Base-by-base conservation (phyloP, 1,140 invertebrate genomes). In the Hirudo medicinalis region DNA sequence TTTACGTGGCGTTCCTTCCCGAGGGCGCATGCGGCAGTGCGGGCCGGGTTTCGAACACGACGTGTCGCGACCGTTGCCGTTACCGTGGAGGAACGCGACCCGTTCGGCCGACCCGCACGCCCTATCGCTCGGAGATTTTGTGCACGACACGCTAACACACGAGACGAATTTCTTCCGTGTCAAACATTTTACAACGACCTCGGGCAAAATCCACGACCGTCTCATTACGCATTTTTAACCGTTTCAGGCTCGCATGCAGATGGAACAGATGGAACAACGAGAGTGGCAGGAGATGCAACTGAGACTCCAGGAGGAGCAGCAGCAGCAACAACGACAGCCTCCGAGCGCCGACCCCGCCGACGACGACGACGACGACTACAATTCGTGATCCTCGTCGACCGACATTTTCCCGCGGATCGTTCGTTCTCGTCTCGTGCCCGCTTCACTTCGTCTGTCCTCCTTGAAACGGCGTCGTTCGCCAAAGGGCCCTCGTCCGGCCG, bases 271-370 rank as follows among this genome's bases (percentile, higher is more conserved):
- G 63, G 91, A 92, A 76, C 90, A 92, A 78, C 89, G 92, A 76
- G 89, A 93, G 77, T 92, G 90, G 90, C 85, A 90, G 76, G 88
- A 91, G 77, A 84, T 93, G 76, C 91, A 93, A 82, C 88, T 85
- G 72, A 76, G 76, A 27, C 84, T 85, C 57, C 85, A 86, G 69
- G 78, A 81, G 67, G 74, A 72, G 36, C 72, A 72, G 53, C 72
- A 72, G 53, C 76, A 74, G 68, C 75, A 73, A 69, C 75, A 75
- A 69, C 74, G 72, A 54, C 77, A 77, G 69, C 75, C 73, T 43
- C 55, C 53, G 22, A 40, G 54, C 25, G 66, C 32, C n/a, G 32
- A 67, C 8, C 4, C 25, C 2, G 22, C 27, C n/a, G 17, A n/a
- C 15, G 66, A 74, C n/a, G 69, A 72, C 55, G 73, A 74, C 53